Conservation (phyloP, 2,797 vertebrate genomes). For the Mareca penelope region DNA sequence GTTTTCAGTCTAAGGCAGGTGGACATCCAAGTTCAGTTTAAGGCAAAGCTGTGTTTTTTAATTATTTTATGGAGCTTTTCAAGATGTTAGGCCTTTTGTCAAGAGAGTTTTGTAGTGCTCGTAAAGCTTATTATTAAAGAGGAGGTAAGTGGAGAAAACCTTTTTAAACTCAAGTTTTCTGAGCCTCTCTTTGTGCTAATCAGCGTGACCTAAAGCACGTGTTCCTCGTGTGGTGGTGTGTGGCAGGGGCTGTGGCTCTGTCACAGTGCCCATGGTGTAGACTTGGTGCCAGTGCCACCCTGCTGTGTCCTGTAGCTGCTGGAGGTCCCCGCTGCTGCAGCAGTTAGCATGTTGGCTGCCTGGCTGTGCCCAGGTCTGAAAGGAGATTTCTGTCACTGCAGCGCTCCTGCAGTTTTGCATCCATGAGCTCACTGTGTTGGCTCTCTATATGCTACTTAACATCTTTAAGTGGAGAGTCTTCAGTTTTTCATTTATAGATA, state of each 20-base stretch:
- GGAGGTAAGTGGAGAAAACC: neutral
- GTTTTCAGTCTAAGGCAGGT: neutral
- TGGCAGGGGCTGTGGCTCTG: neutral
- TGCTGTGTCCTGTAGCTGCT: neutral
- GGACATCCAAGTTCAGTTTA: neutral
- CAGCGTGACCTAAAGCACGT: neutral
- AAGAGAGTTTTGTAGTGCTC: neutral
- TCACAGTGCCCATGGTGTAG: neutral
- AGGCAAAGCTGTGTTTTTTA: neutral
- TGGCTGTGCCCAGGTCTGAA: neutral
- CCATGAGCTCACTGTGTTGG: fast-evolving
- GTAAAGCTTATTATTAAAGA: neutral
- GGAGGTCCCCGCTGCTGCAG: neutral
- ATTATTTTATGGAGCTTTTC: neutral
- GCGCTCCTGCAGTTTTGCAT: neutral
- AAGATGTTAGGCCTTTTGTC: neutral
- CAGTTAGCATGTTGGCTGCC: neutral
- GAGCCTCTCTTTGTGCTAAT: neutral
- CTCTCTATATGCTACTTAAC: neutral
- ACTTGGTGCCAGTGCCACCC: neutral
- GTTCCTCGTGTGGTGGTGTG: neutral
- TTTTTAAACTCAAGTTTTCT: neutral
- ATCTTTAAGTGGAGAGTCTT: neutral
- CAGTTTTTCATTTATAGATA: fast-evolving
- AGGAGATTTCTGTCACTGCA: neutral